Conservation (phyloP, 2,113 vertebrate species). For the Patagioenas fasciata region DNA sequence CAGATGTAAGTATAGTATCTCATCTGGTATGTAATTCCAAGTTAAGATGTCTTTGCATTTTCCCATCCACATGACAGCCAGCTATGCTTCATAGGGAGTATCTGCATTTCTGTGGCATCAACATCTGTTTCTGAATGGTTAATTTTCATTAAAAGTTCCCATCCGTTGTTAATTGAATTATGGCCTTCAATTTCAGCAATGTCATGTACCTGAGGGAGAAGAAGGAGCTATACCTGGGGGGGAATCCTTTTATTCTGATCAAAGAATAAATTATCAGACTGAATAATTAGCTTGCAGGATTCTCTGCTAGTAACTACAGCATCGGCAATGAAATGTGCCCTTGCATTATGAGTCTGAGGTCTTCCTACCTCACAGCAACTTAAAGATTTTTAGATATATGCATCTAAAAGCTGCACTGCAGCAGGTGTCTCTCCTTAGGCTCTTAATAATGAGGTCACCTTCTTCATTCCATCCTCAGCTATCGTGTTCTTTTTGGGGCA, state of each 20-base stretch:
- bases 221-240: neutral
- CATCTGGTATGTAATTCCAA: neutral
- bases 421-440: neutral
- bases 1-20: neutral
- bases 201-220: neutral
- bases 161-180: conserved; percentile 21
- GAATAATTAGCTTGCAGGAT: conserved; percentile 8
- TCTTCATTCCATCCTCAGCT: neutral
- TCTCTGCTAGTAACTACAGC: neutral
- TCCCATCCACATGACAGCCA: neutral
- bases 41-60: conserved; percentile 6
- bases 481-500: neutral
- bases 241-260: conserved; percentile 16
- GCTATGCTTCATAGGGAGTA: neutral
- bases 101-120: neutral
- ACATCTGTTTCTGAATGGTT: conserved; percentile 13
- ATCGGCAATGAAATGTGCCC: neutral
- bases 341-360: neutral
- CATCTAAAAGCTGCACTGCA: conserved; percentile 4
- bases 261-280: conserved; percentile 18
- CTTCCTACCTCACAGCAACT: neutral
- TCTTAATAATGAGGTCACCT: neutral
- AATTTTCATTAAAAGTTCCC: conserved; percentile 10
- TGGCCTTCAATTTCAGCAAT: conserved; percentile 7
- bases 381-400: neutral